phyloP scores from a whole-genome alignment of 2,113 vertebrate genomes.

The Psettodes erumei region DNA sequence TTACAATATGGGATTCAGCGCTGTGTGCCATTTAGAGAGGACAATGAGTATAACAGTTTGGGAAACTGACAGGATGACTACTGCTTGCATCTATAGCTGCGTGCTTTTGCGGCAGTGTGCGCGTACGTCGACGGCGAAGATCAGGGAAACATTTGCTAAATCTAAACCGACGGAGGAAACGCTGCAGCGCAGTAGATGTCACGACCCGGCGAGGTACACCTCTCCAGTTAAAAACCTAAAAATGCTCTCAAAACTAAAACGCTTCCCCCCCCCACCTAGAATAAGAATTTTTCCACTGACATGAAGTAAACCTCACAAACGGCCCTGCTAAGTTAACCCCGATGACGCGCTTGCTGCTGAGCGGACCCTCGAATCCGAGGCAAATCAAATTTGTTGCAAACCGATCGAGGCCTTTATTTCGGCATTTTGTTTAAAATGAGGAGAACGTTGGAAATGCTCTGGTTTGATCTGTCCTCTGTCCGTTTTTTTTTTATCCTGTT shows the following conservation, averaged over 20 bases:
- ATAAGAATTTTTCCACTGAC: too few relatives aligned
- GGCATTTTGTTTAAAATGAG: neutral
- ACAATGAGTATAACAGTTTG: neutral
- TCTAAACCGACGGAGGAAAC: slow-evolving; percentile 34
- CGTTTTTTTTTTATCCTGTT: neutral
- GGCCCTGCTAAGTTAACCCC: slow-evolving; percentile 12
- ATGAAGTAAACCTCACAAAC: too few relatives aligned
- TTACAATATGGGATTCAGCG: neutral
- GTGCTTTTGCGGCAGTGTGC: neutral
- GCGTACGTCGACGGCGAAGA: neutral
- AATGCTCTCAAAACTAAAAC: too few relatives aligned
- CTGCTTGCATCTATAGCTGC: neutral
- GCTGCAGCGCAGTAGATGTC: slow-evolving; percentile 25
- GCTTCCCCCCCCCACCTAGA: too few relatives aligned
- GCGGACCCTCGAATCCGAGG: slow-evolving; percentile 23
- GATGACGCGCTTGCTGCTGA: too few relatives aligned
- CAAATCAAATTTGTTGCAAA: slow-evolving; percentile 37
- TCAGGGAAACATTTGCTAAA: neutral
- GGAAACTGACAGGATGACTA: neutral
- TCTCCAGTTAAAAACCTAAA: slow-evolving; percentile 1
- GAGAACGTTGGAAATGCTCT: slow-evolving; percentile 14
- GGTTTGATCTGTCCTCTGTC: slow-evolving; percentile 31
- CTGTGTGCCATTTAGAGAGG: neutral
- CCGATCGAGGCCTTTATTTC: neutral
- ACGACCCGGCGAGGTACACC: neutral